A percentile compares a stretch with the other conserved stretches of the same genome.
phyloP scores from a whole-genome alignment of 2,113 vertebrate genomes.

The Panurus biarmicus region DNA sequence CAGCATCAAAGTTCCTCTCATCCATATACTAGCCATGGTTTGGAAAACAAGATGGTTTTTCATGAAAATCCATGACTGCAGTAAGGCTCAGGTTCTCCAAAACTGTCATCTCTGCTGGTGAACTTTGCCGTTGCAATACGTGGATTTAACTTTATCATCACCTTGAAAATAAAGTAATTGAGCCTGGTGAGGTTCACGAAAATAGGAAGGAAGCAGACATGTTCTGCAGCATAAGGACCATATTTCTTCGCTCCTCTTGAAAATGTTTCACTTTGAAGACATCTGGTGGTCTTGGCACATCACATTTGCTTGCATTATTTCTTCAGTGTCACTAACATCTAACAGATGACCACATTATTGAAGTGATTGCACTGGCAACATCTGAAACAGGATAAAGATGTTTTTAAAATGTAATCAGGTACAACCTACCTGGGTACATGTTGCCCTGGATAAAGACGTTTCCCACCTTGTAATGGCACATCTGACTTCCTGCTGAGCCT shows the following conservation, averaged over 20 bases:
- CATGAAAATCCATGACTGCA: not conserved
- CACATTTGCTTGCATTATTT: not conserved
- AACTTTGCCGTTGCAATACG: not conserved
- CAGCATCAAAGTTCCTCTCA: not conserved
- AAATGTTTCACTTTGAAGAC: not conserved
- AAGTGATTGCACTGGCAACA: not conserved
- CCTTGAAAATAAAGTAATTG: not conserved
- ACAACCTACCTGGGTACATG: fast-evolving
- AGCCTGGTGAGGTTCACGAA: not conserved
- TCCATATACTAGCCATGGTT: not conserved
- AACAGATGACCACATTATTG: not conserved
- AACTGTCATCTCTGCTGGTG: not conserved
- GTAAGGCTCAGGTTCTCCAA: not conserved
- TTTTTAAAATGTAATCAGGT: not conserved
- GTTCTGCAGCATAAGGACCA: not conserved
- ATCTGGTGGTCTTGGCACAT: not conserved
- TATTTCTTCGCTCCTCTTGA: not conserved
- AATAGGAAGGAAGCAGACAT: not conserved
- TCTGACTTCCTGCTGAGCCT: not conserved
- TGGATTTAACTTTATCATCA: not conserved
- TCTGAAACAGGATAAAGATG: not conserved
- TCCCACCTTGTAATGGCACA: not conserved
- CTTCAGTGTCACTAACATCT: not conserved
- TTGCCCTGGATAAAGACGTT: not conserved
- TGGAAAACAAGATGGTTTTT: not conserved